Evolutionary conservation across 2,888 invertebrate species (phyloP).

Genomic region (Sepiola atlantica): DNA sequence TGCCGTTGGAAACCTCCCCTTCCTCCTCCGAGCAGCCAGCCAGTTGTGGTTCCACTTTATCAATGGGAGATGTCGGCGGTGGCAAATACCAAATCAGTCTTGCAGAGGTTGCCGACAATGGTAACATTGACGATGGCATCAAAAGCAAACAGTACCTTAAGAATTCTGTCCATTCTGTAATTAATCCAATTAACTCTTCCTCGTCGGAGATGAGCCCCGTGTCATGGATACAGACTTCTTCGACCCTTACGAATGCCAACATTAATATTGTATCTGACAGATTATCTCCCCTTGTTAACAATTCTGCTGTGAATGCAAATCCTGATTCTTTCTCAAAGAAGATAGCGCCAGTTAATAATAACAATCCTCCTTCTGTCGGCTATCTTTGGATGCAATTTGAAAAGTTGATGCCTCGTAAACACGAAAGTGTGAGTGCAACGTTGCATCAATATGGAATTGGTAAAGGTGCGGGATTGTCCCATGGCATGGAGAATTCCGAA

Average conservation of each 20-base stretch:
- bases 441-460: constrained; percentile 65
- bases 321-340: background rate
- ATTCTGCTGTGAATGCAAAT: background rate
- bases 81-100: background rate
- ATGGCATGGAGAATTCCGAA: constrained; percentile 61
- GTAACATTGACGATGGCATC: background rate
- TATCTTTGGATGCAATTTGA: constrained; percentile 63
- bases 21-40: background rate
- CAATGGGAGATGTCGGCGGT: constrained; percentile 14
- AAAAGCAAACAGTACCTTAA: background rate
- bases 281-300: background rate
- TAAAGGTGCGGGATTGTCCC: constrained; percentile 56
- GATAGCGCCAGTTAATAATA: background rate
- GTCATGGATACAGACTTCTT: background rate
- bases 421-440: constrained; percentile 55
- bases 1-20: background rate
- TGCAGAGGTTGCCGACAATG: background rate
- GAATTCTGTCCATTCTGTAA: background rate
- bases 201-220: background rate
- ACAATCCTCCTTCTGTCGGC: background rate
- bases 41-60: constrained; percentile 4
- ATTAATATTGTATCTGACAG: background rate
- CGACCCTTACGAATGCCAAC: background rate
- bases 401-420: constrained; percentile 58
- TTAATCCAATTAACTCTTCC: background rate